Percentiles rank a stretch among this genome's conserved stretches.
These are phyloP conservation scores for Talpa occidentalis DNA, from an alignment of 2,113 vertebrate genomes.

Conservation along the genomic window DNA sequence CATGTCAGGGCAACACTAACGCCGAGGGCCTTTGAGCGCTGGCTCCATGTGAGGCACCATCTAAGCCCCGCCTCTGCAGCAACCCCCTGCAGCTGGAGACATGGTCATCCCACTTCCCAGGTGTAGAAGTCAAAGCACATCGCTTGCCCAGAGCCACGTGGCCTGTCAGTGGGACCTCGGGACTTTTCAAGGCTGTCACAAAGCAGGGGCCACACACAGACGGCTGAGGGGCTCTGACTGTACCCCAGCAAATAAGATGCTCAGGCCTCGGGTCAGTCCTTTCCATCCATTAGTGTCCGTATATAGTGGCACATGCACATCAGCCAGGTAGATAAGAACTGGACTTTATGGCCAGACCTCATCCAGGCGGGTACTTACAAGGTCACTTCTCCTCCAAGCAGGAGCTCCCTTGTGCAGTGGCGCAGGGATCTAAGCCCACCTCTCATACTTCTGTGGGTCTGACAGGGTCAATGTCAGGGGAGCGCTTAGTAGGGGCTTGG, in stretches of 20 bases:
- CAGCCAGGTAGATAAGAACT: not conserved
- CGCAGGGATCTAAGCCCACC: not conserved
- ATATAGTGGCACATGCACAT: no score
- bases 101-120: not conserved
- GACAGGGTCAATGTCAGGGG: not conserved
- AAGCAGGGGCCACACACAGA: not conserved
- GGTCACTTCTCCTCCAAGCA: not conserved
- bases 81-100: not conserved
- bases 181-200: not conserved
- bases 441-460: accelerated
- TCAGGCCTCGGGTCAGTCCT: not conserved
- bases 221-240: not conserved
- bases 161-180: accelerated
- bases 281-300: not conserved
- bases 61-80: not conserved
- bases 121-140: not conserved
- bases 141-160: no score
- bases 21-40: not conserved
- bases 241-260: not conserved
- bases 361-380: not conserved
- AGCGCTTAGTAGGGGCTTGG: not conserved
- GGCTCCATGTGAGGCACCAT: accelerated
- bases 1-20: not conserved
- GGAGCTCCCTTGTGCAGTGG: not conserved
- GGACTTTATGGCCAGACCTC: not conserved